These are phyloP conservation scores for Enteromius viviparus DNA, from an alignment of 2,797 vertebrate species.

Conservation along the genomic window DNA sequence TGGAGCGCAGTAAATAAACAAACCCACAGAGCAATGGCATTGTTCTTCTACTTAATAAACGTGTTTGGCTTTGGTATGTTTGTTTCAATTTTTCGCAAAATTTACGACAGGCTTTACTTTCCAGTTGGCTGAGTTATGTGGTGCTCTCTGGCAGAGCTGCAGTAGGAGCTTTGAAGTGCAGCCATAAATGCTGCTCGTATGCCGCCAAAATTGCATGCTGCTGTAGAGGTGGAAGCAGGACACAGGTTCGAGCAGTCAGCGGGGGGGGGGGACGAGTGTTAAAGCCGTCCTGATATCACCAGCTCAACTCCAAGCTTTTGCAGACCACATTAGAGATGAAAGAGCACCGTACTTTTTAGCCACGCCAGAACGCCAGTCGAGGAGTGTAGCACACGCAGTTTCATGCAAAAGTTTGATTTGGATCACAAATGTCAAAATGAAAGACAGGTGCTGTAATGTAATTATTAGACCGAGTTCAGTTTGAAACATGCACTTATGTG, in stretches of 20 bases:
- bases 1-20: constrained; percentile 46
- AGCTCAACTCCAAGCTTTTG: constrained; percentile 49
- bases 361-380: constrained; percentile 36
- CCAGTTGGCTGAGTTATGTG: constrained; percentile 73
- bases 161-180: constrained; percentile 72
- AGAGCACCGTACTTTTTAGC: constrained; percentile 40
- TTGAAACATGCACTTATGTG: neutral
- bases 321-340: constrained; percentile 61
- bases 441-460: constrained; percentile 37
- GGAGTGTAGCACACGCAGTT: constrained; percentile 22
- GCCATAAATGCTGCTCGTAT: constrained; percentile 64
- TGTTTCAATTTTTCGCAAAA: constrained; percentile 63
- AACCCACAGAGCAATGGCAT: constrained; percentile 32
- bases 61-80: constrained; percentile 63
- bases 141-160: constrained; percentile 65
- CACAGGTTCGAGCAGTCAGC: constrained; percentile 55
- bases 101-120: constrained; percentile 66
- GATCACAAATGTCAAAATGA: constrained; percentile 30
- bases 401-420: constrained; percentile 29
- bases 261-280: neutral
- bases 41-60: constrained; percentile 60
- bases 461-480: constrained; percentile 5
- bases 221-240: constrained; percentile 63
- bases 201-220: constrained; percentile 62
- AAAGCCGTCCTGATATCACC: constrained; percentile 33